phyloP scores from a whole-genome alignment of 1,140 invertebrate species.

The Cecropterus lyciades region DNA sequence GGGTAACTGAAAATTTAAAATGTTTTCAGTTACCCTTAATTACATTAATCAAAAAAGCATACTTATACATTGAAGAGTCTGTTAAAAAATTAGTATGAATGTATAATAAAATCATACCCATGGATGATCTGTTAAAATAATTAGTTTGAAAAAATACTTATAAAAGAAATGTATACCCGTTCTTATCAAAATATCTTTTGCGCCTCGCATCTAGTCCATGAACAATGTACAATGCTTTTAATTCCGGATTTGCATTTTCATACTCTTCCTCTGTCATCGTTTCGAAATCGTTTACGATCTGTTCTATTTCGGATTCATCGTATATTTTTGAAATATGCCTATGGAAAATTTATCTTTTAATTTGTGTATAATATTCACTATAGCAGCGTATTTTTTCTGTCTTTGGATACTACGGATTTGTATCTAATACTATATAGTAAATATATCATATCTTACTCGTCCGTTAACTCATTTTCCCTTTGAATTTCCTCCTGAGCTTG shows the following conservation, averaged over 20 bases:
- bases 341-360: neutral
- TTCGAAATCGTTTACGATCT: conserved; percentile 60
- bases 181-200: conserved; percentile 53
- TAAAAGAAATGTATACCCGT: conserved; percentile 43
- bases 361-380: neutral
- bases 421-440: neutral
- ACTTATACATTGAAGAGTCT: too few species aligned
- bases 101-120: too few species aligned
- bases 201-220: conserved; percentile 65
- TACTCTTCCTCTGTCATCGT: conserved; percentile 68
- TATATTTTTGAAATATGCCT: conserved; percentile 57
- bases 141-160: too few species aligned
- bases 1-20: conserved; percentile 14
- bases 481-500: conserved; percentile 62
- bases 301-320: conserved; percentile 61
- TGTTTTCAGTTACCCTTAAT: too few species aligned
- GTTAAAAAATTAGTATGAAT: too few species aligned
- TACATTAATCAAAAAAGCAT: too few species aligned
- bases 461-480: conserved; percentile 52
- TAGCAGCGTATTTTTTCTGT: too few species aligned
- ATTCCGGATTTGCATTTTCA: conserved; percentile 56
- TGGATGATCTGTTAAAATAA: too few species aligned
- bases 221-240: conserved; percentile 60
- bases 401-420: too few species aligned
- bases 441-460: conserved; percentile 55